These are phyloP conservation scores for Porphyrio hochstetteri DNA, from an alignment of 2,113 vertebrate species.

Conservation along the genomic window DNA sequence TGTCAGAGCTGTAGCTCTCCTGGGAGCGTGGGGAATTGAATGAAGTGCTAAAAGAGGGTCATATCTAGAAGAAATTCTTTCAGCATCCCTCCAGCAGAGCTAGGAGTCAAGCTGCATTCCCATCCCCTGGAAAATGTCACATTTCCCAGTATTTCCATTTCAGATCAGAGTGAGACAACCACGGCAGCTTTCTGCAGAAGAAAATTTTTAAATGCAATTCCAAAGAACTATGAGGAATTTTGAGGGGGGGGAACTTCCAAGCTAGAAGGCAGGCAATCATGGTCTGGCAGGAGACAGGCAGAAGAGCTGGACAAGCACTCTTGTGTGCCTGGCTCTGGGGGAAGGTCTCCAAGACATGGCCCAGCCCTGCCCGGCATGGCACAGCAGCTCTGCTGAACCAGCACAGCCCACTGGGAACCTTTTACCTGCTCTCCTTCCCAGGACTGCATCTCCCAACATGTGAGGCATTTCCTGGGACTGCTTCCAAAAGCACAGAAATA, in stretches of 20 bases:
- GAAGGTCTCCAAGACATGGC: neutral
- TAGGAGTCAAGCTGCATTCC: neutral
- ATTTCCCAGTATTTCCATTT: neutral
- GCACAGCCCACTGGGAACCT: neutral
- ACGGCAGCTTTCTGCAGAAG: neutral
- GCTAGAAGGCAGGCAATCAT: neutral
- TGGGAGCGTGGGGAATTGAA: neutral
- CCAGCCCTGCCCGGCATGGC: neutral
- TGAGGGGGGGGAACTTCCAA: neutral
- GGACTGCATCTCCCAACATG: fast-evolving
- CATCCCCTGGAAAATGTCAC: neutral
- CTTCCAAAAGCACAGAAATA: neutral
- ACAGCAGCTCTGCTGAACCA: neutral
- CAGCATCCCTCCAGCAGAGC: neutral
- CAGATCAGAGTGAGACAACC: fast-evolving
- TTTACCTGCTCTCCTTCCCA: neutral
- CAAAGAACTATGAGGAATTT: neutral
- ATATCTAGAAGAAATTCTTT: neutral
- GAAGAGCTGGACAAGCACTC: neutral
- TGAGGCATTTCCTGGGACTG: fast-evolving
- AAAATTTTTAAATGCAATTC: neutral
- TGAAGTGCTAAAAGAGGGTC: neutral
- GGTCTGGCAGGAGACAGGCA: neutral
- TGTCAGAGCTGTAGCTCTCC: neutral
- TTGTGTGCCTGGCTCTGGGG: neutral